A percentile compares a stretch with the other conserved stretches of the same genome.
Conservation (phyloP, 2,888 invertebrate genomes). For the Tetranychus truncatus region DNA sequence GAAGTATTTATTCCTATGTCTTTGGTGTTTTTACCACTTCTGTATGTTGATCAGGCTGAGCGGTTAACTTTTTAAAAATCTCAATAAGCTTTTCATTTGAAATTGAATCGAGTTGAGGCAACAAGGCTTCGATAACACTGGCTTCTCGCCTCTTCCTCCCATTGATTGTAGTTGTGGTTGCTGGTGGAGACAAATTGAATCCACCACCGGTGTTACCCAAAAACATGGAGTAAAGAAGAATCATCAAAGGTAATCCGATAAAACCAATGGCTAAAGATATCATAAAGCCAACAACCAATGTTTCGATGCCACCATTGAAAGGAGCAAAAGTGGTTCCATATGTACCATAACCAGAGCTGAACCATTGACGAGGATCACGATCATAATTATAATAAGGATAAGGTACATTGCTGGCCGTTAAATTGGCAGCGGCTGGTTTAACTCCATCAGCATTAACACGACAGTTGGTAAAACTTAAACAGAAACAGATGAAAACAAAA, state of each 20-base stretch:
- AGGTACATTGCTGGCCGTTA: conserved; percentile 2
- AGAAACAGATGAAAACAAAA: not conserved
- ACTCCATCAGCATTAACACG: not conserved
- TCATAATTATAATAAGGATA: conserved; percentile 3
- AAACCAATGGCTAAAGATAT: not conserved
- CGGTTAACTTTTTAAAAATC: not conserved
- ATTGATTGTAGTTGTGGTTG: not conserved
- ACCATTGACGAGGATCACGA: conserved; percentile 9
- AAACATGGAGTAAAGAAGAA: conserved; percentile 4
- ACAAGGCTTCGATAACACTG: not conserved
- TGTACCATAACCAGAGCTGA: not conserved
- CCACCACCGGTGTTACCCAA: not conserved
- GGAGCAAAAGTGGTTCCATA: conserved; percentile 2
- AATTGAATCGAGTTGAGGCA: not conserved
- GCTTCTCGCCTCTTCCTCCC: not conserved
- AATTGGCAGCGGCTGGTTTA: not conserved
- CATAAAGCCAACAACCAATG: not conserved
- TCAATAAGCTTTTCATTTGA: not conserved
- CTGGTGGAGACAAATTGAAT: conserved; percentile 1
- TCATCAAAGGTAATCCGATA: conserved; percentile 4
- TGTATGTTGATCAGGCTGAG: not conserved
- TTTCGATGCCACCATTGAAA: conserved; percentile 6
- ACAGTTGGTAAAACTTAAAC: not conserved
- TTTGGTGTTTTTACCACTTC: not conserved
- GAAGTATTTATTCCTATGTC: not conserved